Percentiles rank a stretch among this genome's conserved stretches.
phyloP scores from a whole-genome alignment of 2,888 invertebrate genomes.

The Ichneumoninae sp. region DNA sequence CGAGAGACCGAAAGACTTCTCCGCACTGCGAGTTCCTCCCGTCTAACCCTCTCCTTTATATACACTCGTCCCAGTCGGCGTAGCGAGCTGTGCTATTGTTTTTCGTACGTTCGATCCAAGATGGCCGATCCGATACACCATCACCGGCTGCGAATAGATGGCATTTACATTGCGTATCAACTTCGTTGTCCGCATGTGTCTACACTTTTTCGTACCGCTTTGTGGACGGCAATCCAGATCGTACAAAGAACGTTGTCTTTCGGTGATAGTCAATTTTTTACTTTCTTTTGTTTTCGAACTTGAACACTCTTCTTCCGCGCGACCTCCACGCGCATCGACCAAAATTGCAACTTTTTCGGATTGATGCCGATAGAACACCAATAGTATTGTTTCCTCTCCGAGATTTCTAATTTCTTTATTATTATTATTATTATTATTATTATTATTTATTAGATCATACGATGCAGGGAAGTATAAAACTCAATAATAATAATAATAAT shows the following conservation, averaged over 20 bases:
- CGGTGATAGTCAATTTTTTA: not conserved
- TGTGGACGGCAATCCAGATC: too few species aligned
- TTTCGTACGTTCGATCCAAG: slow-evolving; percentile 67
- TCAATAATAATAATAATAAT: not conserved
- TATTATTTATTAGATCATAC: too few species aligned
- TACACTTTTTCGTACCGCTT: not conserved
- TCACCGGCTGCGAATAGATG: slow-evolving; percentile 28
- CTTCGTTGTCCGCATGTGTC: not conserved
- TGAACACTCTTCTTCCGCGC: too few species aligned
- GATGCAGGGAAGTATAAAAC: too few species aligned
- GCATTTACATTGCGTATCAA: slow-evolving; percentile 55
- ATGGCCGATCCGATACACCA: slow-evolving; percentile 46
- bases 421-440: too few species aligned
- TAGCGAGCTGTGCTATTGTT: slow-evolving; percentile 46
- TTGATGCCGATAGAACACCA: too few species aligned
- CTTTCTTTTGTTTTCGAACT: not conserved
- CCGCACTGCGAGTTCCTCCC: slow-evolving; percentile 54
- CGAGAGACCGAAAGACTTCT: slow-evolving; percentile 51
- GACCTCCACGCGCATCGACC: too few species aligned
- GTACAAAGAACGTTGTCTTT: slow-evolving; percentile 12
- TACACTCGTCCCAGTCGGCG: slow-evolving; percentile 59
- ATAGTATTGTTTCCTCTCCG: too few species aligned
- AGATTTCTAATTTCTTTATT: too few species aligned
- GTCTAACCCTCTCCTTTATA: slow-evolving; percentile 70
- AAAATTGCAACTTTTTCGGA: too few species aligned